Evolutionary conservation across 1,140 invertebrate genomes (phyloP), one percentile per base, ranked within the genome.

Genomic region (Globodera rostochiensis): DNA sequence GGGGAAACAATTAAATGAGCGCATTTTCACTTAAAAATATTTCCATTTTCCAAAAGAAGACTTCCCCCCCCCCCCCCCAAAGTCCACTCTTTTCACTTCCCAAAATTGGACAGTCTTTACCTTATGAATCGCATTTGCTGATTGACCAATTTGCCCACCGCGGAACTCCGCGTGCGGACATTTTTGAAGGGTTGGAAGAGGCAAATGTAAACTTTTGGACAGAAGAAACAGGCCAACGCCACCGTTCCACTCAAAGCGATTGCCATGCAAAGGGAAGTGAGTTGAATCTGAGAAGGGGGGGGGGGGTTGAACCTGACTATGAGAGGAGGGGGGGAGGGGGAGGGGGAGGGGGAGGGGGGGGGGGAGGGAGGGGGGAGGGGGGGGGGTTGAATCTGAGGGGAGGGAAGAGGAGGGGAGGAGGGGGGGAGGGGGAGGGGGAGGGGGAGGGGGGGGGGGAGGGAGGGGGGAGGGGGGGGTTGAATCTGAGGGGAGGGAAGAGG

Each of bases 161-260:
- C 89, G 53, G 88, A 88, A 64, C 88, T 88, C 49, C 89, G 82
- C 47, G 87, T 90, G 7, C 92, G 86, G 2, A 92, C 92, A 83
- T 93, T 93, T 86, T 93, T 93, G 83, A 93, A 92, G 1, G 93
- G 93, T 83, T 93, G 93, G 79, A 92, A 91, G 5, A 93, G 87
- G 4, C 93, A 93, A 57, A 93, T 93, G 88, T 93, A 93, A 13
- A 93, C 90, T 86, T 93, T 93, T 0, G 92, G 92, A 45, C 92
- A 91, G 84, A 93, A 93, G 4, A 93, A 90, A 77, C 92, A 93
- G 4, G 90, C 86, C 36, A 92, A 86, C 3, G 91, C 91, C n/a
- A 92, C 92, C 45, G 91, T 91, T 73, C 91, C 92, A 70, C 91
- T 91, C 77, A 92, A 80, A 7, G 91, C 91, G 46, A 92, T 91